Conservation (phyloP, 2,888 invertebrate genomes). For the Drosophila ezoana region DNA sequence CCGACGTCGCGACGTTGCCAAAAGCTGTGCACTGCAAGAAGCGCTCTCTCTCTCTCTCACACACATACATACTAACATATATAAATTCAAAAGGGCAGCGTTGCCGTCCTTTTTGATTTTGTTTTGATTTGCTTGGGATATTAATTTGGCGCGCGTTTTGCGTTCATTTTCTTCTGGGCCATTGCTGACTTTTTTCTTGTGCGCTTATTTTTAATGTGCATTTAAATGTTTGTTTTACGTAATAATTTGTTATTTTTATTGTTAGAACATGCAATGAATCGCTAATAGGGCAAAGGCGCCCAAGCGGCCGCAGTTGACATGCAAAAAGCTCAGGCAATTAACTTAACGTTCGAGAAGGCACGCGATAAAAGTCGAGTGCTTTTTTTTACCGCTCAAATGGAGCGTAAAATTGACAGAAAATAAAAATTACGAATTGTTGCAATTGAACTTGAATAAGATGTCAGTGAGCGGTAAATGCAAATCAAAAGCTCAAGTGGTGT, state of each 20-base stretch:
- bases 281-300: conserved; percentile 36
- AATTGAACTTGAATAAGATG: conserved; percentile 57
- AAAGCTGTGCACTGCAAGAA: conserved; percentile 26
- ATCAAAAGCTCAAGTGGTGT: conserved; percentile 25
- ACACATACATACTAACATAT: not conserved
- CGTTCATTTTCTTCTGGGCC: conserved; percentile 10
- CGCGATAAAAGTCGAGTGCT: conserved; percentile 44
- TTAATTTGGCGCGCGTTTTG: conserved; percentile 52
- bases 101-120: conserved; percentile 31
- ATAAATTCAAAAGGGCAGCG: conserved; percentile 4
- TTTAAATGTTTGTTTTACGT: conserved; percentile 64
- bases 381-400: conserved; percentile 52
- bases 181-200: conserved; percentile 31
- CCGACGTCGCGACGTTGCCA: conserved; percentile 10
- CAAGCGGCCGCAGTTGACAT: conserved; percentile 34
- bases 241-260: conserved; percentile 68
- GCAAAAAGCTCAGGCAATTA: conserved; percentile 48
- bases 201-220: conserved; percentile 50
- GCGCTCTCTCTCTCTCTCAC: conserved; percentile 6
- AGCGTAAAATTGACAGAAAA: conserved; percentile 56
- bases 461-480: conserved; percentile 29
- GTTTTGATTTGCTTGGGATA: conserved; percentile 46
- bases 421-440: conserved; percentile 27
- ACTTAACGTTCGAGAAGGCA: conserved; percentile 50
- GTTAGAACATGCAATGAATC: conserved; percentile 61